Evolutionary conservation across 92 coral and sea anemone species (phyloP), one percentile per base, ranked within the genome.

Genomic region (Porites divaricata): DNA sequence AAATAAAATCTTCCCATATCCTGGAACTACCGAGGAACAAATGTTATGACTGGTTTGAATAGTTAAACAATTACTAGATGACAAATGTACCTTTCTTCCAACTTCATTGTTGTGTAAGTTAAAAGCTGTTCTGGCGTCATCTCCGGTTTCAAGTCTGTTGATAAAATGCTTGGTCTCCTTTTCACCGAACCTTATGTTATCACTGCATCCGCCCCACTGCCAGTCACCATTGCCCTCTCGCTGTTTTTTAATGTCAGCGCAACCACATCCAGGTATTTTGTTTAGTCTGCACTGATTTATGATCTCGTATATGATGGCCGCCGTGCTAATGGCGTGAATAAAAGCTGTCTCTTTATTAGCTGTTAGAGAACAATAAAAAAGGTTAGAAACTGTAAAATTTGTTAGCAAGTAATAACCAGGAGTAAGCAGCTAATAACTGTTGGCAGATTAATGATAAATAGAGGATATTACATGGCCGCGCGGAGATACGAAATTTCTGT

Each of bases 121-220:
- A 64, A 96, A 78, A 6, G 81, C 71, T 9, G 83, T 80, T 20
- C 98, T 86, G 1, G 88, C 95, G 16, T 85, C 78, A 62, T 73
- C 41, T 17, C 66, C 87, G 6, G 76, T 79, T 78, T 92, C 96
- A 14, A 94, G 87, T 10, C 76, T 89, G 64, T 89, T 95, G 2
- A 96, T 83, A 59, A 96, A 96, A 66, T 92, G 95, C 21, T 86
- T 90, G 8, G 93, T 91, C 63, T 92, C 89, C 25, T 80, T 79
- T 23, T 95, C 96, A 1, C 98, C 98, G 80, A 90, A 94, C 65
- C 86, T 78, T 84, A 89, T 88, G 76, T 96, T 96, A 74, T 94
- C 99, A n/a, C 94, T 83, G 65, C 99, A 96, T 20, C 99, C 98
- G 15, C 94, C 92, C 93, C 95, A 90, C 83, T 88, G 75, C 83